Evolutionary conservation across 92 coral and sea anemone genomes (phyloP).

Genomic region (Parazoanthus atlanticus): DNA sequence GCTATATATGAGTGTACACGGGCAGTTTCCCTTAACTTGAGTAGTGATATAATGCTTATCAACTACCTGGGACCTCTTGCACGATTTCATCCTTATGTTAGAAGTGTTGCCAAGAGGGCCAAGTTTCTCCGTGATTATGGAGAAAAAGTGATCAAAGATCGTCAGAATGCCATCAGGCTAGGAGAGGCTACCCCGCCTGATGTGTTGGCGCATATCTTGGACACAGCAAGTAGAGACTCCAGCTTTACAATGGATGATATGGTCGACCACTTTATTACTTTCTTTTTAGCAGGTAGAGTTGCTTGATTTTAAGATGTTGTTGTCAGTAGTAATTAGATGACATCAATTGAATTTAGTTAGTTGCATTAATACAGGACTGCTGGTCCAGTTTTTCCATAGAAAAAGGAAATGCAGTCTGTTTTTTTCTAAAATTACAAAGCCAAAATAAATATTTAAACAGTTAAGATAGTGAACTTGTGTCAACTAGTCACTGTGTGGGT

Average conservation of each 20-base stretch:
- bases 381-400: too few relatives aligned
- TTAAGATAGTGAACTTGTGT: too few relatives aligned
- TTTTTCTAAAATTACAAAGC: too few relatives aligned
- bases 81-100: conserved; percentile 53
- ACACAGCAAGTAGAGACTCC: conserved; percentile 53
- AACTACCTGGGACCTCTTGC: conserved; percentile 42
- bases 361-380: too few relatives aligned
- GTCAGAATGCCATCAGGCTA: conserved; percentile 49
- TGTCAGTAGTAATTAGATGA: too few relatives aligned
- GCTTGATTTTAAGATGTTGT: too few relatives aligned
- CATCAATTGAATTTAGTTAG: too few relatives aligned
- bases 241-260: conserved; percentile 54
- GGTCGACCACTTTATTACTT: conserved; percentile 76
- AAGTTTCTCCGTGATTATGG: conserved; percentile 76
- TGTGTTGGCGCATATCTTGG: conserved; percentile 69
- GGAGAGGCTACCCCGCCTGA: conserved; percentile 55
- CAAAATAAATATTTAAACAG: too few relatives aligned
- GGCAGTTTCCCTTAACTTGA: conserved; percentile 51
- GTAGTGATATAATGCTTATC: conserved; percentile 64
- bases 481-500: too few relatives aligned
- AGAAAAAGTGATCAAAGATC: conserved; percentile 55
- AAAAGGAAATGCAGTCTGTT: too few relatives aligned
- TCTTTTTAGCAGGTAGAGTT: conserved; percentile 64
- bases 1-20: conserved; percentile 54
- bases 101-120: conserved; percentile 48